These are phyloP conservation scores for Drosophila neotestacea DNA, from an alignment of 2,888 invertebrate genomes.

Conservation along the genomic window DNA sequence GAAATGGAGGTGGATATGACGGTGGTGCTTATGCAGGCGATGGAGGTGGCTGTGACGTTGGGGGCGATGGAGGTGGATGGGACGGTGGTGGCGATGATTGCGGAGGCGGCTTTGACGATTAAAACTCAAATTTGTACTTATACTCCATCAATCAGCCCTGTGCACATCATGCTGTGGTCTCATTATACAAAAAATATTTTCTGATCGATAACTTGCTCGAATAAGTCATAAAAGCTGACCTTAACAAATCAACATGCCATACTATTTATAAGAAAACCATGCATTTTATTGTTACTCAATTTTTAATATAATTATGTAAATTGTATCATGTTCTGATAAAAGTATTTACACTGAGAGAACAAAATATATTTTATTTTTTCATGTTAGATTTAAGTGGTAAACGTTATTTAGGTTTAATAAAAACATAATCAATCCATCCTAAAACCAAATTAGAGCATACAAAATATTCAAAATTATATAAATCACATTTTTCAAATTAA, in stretches of 20 bases:
- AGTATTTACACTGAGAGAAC: too few relatives aligned
- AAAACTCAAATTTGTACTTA: neutral
- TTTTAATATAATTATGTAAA: too few relatives aligned
- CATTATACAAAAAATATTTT: neutral
- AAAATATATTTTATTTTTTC: too few relatives aligned
- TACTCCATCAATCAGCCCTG: neutral
- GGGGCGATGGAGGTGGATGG: neutral
- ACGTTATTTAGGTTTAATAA: too few relatives aligned
- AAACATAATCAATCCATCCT: too few relatives aligned
- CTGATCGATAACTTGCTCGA: neutral
- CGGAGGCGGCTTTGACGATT: constrained; percentile 2
- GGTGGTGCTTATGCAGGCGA: neutral
- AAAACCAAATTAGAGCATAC: too few relatives aligned
- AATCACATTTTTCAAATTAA: too few relatives aligned
- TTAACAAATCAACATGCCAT: neutral
- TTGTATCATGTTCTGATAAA: too few relatives aligned
- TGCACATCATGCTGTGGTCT: neutral
- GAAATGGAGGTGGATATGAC: neutral
- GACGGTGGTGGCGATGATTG: neutral
- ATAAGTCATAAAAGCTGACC: neutral
- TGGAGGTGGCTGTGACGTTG: constrained; percentile 1
- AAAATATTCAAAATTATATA: too few relatives aligned
- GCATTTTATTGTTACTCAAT: neutral
- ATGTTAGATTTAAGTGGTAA: too few relatives aligned
- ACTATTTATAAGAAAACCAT: neutral